Evolutionary conservation across 2,888 invertebrate species (phyloP), one percentile per base, ranked within the genome.

Genomic region (Callosobruchus maculatus): DNA sequence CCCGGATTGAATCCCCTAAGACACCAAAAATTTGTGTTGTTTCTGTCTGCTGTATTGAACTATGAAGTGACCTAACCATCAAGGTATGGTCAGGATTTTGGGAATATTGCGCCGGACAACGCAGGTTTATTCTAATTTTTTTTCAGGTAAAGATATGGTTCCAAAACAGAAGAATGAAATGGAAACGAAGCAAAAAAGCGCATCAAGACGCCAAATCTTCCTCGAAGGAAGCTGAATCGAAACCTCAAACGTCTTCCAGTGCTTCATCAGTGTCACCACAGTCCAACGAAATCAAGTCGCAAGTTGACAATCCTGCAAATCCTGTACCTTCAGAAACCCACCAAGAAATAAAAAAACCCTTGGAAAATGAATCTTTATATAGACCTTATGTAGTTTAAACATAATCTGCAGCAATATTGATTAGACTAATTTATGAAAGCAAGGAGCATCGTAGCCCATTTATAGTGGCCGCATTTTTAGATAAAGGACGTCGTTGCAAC

Each of bases 151-250:
- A 97, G 90, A 97, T 98, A 83, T 98, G 97, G 98, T 99, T 99
- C 88, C 98, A 99, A 91, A 98, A 98, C 87, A 91, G 98, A 71
- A 92, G 98, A 82, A 98, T 98, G 98, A 98, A 98, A 86, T 98
- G 98, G 97, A 99, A 99, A 86, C 90, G 99, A 18, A 97, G 97
- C 78, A 98, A 98, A 90, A 98, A 98, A 84, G 96, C 97, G 0
- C 96, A 96, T 85, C 95, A 95, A 80, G 96, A 96, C 87, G 93
- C 95, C 30, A 94, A 94, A 88, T 89, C 83, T 18, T 91, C 91
- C 73, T 49, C 49, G 18, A 81, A 81, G 74, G 81, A 81, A 21
- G 66, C 73, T 0, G 77, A 68, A 68, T 21, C 68, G 13, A 70
- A 21, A 70, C 67, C 71, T 20, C 66, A 67, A 20, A 75, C 79